A percentile compares a stretch with the other conserved stretches of the same genome.
Evolutionary conservation across 2,113 vertebrate species (phyloP).

Genomic region (Tenebrosternarchus preto): DNA sequence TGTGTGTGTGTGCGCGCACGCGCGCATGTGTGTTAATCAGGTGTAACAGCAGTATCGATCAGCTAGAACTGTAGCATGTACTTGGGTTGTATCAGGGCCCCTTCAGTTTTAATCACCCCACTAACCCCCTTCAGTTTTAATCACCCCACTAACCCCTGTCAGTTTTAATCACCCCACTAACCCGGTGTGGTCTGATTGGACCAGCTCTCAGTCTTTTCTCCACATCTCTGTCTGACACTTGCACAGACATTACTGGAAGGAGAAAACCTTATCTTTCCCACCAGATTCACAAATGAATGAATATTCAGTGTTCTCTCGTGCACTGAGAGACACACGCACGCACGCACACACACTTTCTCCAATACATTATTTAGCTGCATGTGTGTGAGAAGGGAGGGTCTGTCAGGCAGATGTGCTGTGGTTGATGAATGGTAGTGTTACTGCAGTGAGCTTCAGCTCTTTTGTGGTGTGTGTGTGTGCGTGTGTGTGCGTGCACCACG

Average conservation of each 20-base stretch:
- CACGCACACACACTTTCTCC: slow-evolving; percentile 37
- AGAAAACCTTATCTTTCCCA: slow-evolving; percentile 71
- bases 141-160: too few species aligned
- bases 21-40: not conserved
- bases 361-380: slow-evolving; percentile 53
- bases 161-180: not conserved
- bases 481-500: slow-evolving; percentile 56
- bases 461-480: slow-evolving; percentile 61
- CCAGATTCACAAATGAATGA: slow-evolving; percentile 76
- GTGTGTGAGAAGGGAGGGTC: slow-evolving; percentile 64
- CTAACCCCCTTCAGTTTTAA: too few species aligned
- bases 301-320: slow-evolving; percentile 51
- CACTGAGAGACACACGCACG: slow-evolving; percentile 20
- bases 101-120: not conserved
- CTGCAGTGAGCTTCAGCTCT: slow-evolving; percentile 69
- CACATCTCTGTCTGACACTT: slow-evolving; percentile 42
- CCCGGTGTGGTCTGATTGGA: too few species aligned
- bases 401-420: slow-evolving; percentile 54
- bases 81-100: not conserved
- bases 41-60: not conserved
- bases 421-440: slow-evolving; percentile 73
- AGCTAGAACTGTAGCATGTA: not conserved
- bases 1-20: not conserved
- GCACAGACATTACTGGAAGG: slow-evolving; percentile 60
- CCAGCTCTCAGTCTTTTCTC: slow-evolving; percentile 9